A percentile compares a stretch with the other conserved stretches of the same genome.
Evolutionary conservation across 2,113 vertebrate species (phyloP).

Genomic region (Psammodynastes pulverulentus): DNA sequence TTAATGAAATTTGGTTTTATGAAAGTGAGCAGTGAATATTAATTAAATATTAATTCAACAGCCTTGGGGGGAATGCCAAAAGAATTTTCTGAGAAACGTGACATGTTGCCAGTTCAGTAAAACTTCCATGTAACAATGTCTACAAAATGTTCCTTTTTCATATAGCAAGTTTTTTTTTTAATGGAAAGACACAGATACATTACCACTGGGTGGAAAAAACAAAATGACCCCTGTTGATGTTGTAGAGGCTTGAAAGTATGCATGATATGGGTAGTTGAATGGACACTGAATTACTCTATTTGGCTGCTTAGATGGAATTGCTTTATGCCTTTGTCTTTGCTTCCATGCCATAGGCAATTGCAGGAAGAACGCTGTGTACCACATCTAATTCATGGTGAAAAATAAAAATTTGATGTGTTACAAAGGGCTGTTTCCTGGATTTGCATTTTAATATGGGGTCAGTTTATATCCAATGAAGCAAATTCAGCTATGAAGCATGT

Average conservation of each 20-base stretch:
- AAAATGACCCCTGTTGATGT: background rate
- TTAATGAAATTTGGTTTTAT: background rate
- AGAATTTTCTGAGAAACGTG: background rate
- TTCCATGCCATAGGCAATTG: background rate
- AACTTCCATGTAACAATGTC: background rate
- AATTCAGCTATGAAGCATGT: background rate
- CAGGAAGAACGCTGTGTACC: background rate
- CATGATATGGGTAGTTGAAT: too few relatives aligned
- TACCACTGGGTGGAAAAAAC: background rate
- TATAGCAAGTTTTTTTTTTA: background rate
- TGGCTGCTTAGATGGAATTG: background rate
- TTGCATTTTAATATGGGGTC: background rate
- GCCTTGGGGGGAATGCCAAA: background rate
- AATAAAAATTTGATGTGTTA: background rate
- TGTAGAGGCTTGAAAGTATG: background rate
- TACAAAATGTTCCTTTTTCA: background rate
- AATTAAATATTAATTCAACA: background rate
- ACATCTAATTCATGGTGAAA: background rate
- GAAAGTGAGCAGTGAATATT: background rate
- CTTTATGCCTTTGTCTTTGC: background rate
- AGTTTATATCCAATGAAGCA: background rate
- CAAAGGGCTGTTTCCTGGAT: background rate
- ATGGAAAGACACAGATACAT: background rate
- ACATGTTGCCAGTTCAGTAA: background rate
- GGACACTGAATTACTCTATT: background rate